Evolutionary conservation across 2,797 vertebrate genomes (phyloP), one percentile per base, ranked within the genome.

Genomic region (Sitta carolinensis): DNA sequence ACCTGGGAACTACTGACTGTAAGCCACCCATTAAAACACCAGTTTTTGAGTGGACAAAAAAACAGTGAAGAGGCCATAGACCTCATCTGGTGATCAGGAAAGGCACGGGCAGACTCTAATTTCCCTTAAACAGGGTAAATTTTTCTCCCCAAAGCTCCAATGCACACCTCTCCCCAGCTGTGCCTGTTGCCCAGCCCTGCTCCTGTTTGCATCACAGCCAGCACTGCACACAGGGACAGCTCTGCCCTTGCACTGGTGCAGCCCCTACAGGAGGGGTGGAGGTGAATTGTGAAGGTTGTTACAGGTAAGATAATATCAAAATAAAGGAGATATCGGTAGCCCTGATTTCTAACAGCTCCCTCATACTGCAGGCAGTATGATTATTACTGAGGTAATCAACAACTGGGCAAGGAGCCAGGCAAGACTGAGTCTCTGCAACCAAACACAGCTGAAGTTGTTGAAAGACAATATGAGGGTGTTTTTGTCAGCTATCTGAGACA

Each of bases 111-210:
- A 84, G 67, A 47, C 8, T 51, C 19, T 17, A 29, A 70, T 61
- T 63, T 79, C 57, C 57, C 34, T 87, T 50, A 25, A 77, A 22
- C 8, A 40, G 6, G n/a, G 12, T 9, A 13, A 11, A 15, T 76
- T 69, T 79, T 73, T 45, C 69, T 45, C 36, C 26, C 29, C 9
- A 13, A 38, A 90, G 17, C 14, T 84, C 11, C 48, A 68, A 14
- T 19, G 17, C 8, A 5, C 32, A 21, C 30, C 29, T 51, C 26
- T 58, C 21, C 59, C 58, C 59, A 73, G 74, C 57, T 45, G 32
- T 0, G 1, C 42, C 26, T 25, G 9, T 2, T 66, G 59, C 51
- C 40, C 69, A 47, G 54, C 9, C 34, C 62, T 2, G 0, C 34
- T 74, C 20, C 58, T 7, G 17, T 27, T n/a, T 18, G 52, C 48